Evolutionary conservation across 2,113 vertebrate genomes (phyloP).

Genomic region (Paramisgurnus dabryanus): DNA sequence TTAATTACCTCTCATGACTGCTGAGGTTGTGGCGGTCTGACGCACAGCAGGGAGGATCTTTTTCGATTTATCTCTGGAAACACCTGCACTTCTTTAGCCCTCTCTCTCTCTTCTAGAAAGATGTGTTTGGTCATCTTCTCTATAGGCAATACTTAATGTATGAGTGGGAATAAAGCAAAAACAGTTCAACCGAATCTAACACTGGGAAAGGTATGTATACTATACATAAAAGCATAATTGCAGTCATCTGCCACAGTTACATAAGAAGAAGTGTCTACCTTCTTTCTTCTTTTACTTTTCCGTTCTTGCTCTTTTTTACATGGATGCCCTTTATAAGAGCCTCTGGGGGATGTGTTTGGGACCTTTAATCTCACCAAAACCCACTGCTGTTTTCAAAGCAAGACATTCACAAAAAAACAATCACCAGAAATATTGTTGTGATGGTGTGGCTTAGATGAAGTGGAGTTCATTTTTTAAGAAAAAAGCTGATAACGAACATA

Average conservation of each 20-base stretch:
- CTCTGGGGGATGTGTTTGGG: neutral
- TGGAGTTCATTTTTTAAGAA: neutral
- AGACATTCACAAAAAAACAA: constrained; percentile 5
- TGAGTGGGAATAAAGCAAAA: constrained; percentile 13
- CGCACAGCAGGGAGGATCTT: constrained; percentile 40
- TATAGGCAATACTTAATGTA: constrained; percentile 24
- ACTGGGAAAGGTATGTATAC: neutral
- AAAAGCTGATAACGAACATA: neutral
- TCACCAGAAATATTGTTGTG: neutral
- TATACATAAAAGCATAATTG: constrained; percentile 9
- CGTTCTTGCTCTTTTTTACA: neutral
- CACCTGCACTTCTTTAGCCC: constrained; percentile 51
- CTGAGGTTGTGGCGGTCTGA: constrained; percentile 36
- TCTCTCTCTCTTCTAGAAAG: constrained; percentile 46
- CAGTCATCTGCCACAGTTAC: constrained; percentile 31
- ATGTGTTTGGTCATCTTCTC: constrained; percentile 33
- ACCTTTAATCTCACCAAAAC: neutral
- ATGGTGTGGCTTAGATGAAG: neutral
- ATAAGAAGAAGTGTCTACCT: neutral
- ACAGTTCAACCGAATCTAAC: neutral
- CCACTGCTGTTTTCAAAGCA: constrained; percentile 28
- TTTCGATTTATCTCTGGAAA: constrained; percentile 53
- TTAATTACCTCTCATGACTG: constrained; percentile 52
- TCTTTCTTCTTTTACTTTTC: neutral
- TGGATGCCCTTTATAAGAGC: constrained; percentile 2